phyloP scores from a whole-genome alignment of 2,797 vertebrate species.

The Phyllotis vaccarum region DNA sequence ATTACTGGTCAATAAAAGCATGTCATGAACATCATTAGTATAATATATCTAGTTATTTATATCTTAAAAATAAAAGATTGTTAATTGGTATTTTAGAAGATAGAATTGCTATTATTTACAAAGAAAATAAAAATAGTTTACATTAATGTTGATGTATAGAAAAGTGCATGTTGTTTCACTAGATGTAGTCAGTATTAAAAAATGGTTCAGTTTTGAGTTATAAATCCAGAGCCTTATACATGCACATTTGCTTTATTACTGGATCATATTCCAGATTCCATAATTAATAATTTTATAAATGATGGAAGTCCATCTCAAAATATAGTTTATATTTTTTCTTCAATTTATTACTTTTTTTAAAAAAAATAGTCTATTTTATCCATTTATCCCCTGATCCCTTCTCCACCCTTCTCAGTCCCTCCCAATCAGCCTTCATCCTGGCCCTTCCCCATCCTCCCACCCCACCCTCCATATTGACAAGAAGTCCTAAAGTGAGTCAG shows the following conservation, averaged over 20 bases:
- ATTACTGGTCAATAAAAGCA: background rate
- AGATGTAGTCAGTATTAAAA: background rate
- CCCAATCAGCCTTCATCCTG: too few relatives aligned
- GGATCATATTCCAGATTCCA: background rate
- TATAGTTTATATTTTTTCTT: too few relatives aligned
- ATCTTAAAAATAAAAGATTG: background rate
- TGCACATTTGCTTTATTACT: background rate
- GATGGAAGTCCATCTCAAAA: background rate
- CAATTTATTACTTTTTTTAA: too few relatives aligned
- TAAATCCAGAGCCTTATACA: background rate
- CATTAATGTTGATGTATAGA: background rate
- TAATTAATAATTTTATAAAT: background rate
- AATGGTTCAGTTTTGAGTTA: background rate
- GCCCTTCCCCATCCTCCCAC: too few relatives aligned
- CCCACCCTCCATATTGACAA: too few relatives aligned
- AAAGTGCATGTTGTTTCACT: background rate
- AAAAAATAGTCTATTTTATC: too few relatives aligned
- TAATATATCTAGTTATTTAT: background rate
- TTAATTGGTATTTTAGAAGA: background rate
- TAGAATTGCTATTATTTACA: background rate
- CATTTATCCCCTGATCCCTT: too few relatives aligned
- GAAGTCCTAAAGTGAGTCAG: too few relatives aligned
- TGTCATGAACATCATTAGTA: background rate
- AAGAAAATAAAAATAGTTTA: background rate
- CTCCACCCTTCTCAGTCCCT: too few relatives aligned